Evolutionary conservation across 2,113 vertebrate genomes (phyloP), one percentile per base, ranked within the genome.

Genomic region (Blennius ocellaris): DNA sequence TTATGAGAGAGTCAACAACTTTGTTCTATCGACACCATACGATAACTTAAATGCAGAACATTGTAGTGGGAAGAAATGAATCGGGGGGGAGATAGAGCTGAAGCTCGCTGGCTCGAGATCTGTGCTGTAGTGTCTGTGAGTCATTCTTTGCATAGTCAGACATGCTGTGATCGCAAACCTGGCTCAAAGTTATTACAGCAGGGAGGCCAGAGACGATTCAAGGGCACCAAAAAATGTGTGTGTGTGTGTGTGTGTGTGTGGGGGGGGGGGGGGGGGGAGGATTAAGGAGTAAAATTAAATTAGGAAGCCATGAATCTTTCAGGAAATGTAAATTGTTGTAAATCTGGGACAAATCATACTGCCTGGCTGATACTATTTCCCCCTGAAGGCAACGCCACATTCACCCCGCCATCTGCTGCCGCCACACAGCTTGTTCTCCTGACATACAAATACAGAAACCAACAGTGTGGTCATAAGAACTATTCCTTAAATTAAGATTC

Each of bases 81-180:
- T n/a, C n/a, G n/a, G 41, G 70, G 48, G 3, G 73, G 73, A 54
- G 30, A 38, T 6, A 41, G 63, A 63, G 51, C 43, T 62, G 21
- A 43, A 54, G 40, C 40, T 72, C 56, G 47, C 74, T 74, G 78
- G 80, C 61, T 57, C 36, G 50, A 21, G 38, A 50, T 70, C 54
- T 43, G 38, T 47, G 30, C 43, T 77, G 39, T 54, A 48, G 17
- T 52, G 54, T 40, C 40, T 57, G 49, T 80, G 73, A 84, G 48
- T 76, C 78, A 75, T 47, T 76, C 81, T 75, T 67, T 75, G 73
- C 37, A 64, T 62, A 63, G 66, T 69, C 80, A 81, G 77, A 79
- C 77, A 75, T 5, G 3, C 71, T 82, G 72, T 44, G 72, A 84
- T 64, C 52, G 45, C 50, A 45, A 81, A 66, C 47, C 37, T 66